phyloP scores from a whole-genome alignment of 2,797 vertebrate genomes.

The Macropus fuliginosus region DNA sequence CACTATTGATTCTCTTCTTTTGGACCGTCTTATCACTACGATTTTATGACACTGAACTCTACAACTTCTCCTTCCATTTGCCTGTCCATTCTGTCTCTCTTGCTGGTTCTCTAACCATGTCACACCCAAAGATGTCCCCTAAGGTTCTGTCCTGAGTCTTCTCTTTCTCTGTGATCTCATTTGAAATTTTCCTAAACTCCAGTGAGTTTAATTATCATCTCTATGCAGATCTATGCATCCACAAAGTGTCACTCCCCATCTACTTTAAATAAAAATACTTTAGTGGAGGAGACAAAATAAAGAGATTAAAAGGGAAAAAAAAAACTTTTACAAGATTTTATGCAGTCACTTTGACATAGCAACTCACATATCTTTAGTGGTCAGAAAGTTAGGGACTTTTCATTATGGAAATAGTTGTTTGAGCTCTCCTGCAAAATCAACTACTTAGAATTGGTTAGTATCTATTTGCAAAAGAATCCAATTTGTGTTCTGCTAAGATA shows the following conservation, averaged over 20 bases:
- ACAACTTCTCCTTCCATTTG: background rate
- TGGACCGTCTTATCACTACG: background rate
- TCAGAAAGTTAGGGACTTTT: background rate
- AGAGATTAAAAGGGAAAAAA: background rate
- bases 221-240: background rate
- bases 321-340: background rate
- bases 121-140: background rate
- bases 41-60: background rate
- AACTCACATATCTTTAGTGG: slow-evolving; percentile 69
- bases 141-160: background rate
- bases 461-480: slow-evolving; percentile 63
- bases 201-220: background rate
- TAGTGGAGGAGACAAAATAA: fast-evolving
- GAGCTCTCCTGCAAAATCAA: slow-evolving; percentile 56
- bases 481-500: slow-evolving; percentile 4
- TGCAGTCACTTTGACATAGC: slow-evolving; percentile 55
- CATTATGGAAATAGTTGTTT: background rate
- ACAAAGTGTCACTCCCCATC: background rate
- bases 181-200: background rate
- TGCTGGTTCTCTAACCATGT: background rate
- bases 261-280: background rate
- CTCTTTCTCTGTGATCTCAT: background rate
- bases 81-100: background rate
- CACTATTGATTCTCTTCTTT: background rate
- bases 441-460: slow-evolving; percentile 57